Evolutionary conservation across 2,113 vertebrate genomes (phyloP).

Genomic region (Anarhynchus alexandrinus): DNA sequence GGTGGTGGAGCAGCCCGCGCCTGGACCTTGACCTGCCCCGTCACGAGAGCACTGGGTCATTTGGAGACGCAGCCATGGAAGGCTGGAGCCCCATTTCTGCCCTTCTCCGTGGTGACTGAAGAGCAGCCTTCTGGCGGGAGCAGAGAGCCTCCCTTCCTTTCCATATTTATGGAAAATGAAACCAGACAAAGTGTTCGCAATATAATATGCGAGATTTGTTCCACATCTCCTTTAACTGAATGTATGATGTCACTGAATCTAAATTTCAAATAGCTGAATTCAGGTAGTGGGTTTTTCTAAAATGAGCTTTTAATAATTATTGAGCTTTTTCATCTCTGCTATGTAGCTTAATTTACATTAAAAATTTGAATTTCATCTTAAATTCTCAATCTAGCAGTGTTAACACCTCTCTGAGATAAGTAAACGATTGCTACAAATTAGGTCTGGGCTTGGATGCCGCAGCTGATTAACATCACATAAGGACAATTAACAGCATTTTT

Average conservation of each 20-base stretch:
- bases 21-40: not conserved
- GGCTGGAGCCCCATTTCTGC: not conserved
- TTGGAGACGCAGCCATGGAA: not conserved
- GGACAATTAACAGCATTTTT: constrained; percentile 1
- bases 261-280: not conserved
- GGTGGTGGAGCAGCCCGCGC: not conserved
- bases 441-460: not conserved
- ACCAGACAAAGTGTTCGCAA: not conserved
- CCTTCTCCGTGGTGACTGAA: not conserved
- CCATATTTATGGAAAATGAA: not conserved
- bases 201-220: not conserved
- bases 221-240: not conserved
- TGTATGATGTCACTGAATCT: not conserved
- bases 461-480: not conserved
- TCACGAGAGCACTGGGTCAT: not conserved
- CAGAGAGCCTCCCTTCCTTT: not conserved
- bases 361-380: not conserved
- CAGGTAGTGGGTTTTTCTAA: not conserved
- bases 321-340: not conserved
- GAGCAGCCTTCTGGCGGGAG: not conserved
- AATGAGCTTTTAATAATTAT: constrained; percentile 15
- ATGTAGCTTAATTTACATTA: not conserved
- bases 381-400: not conserved
- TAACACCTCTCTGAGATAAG: not conserved
- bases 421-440: not conserved